A percentile compares a stretch with the other conserved stretches of the same genome.
Conservation (phyloP, 2,888 invertebrate genomes). For the Ormyrus labotus region DNA sequence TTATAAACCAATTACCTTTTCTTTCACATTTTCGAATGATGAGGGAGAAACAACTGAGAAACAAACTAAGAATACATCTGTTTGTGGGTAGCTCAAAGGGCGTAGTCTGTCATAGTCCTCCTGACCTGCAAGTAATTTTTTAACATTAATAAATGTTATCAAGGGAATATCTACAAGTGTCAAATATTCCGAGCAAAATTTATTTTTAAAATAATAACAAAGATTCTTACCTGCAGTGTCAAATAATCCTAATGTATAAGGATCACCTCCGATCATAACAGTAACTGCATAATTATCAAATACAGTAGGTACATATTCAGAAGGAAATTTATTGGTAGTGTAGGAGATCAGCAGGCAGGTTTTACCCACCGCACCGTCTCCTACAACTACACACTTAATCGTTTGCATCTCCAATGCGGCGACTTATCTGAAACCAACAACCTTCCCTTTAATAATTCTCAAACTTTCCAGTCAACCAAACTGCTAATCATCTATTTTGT, state of each 20-base stretch:
- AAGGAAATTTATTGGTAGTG: conserved; percentile 96
- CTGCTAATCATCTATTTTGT: conserved; percentile 1
- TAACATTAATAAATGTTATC: conserved; percentile 12
- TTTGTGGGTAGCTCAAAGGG: conserved; percentile 98
- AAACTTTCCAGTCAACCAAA: neutral
- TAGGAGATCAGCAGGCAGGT: conserved; percentile 93
- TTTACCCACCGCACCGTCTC: conserved; percentile 98
- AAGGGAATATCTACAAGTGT: neutral
- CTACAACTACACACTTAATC: conserved; percentile 98
- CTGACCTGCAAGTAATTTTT: conserved; percentile 81
- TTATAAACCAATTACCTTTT: conserved; percentile 84
- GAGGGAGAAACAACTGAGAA: conserved; percentile 99
- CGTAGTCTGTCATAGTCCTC: conserved; percentile 98
- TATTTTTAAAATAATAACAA: neutral
- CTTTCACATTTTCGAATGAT: conserved; percentile 99
- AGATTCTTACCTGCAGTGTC: conserved; percentile 91
- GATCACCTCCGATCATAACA: conserved; percentile 99
- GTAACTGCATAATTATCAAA: conserved; percentile 99
- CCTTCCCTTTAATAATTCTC: neutral
- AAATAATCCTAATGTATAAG: conserved; percentile 98
- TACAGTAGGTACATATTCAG: conserved; percentile 96
- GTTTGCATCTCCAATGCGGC: conserved; percentile 85
- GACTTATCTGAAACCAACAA: conserved; percentile 54
- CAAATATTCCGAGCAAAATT: neutral
- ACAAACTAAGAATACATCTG: conserved; percentile 99